These are phyloP conservation scores for Xylocampa areola DNA, from an alignment of 2,888 invertebrate species.

Conservation along the genomic window DNA sequence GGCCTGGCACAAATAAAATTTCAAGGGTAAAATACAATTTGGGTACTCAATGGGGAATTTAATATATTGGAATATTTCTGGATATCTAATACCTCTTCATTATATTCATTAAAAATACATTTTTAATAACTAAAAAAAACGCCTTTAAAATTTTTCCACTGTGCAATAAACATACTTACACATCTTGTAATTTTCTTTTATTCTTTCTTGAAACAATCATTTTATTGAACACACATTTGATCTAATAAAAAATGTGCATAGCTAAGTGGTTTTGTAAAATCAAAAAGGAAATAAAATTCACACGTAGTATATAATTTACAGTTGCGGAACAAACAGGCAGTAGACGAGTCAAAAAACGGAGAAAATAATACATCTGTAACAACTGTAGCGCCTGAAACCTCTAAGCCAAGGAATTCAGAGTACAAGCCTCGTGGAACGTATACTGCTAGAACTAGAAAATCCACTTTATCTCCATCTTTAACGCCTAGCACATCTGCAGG, in stretches of 20 bases:
- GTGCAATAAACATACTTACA: too few species aligned
- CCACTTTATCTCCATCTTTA: conserved; percentile 65
- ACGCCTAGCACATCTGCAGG: conserved; percentile 56
- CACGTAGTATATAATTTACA: conserved; percentile 63
- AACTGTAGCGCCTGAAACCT: conserved; percentile 58
- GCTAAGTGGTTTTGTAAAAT: conserved; percentile 2
- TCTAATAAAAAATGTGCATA: conserved; percentile 4
- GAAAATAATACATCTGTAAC: conserved; percentile 61
- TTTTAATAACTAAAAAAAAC: too few species aligned
- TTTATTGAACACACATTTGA: conserved; percentile 4
- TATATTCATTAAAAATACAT: too few species aligned
- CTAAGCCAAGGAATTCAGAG: conserved; percentile 67
- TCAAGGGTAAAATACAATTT: conserved; percentile 78
- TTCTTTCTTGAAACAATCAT: conserved; percentile 1
- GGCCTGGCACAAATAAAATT: conserved; percentile 78
- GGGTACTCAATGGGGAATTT: conserved; percentile 27
- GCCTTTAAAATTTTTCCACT: too few species aligned
- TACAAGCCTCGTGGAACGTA: conserved; percentile 75
- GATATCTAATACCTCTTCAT: neutral
- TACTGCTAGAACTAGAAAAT: conserved; percentile 73
- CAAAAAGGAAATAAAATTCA: neutral
- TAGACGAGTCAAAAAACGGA: conserved; percentile 65
- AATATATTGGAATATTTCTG: conserved; percentile 4
- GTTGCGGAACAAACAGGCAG: conserved; percentile 75
- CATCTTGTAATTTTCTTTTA: neutral